These are phyloP conservation scores for Pogonophryne albipinna DNA, from an alignment of 2,797 vertebrate genomes.

Conservation along the genomic window DNA sequence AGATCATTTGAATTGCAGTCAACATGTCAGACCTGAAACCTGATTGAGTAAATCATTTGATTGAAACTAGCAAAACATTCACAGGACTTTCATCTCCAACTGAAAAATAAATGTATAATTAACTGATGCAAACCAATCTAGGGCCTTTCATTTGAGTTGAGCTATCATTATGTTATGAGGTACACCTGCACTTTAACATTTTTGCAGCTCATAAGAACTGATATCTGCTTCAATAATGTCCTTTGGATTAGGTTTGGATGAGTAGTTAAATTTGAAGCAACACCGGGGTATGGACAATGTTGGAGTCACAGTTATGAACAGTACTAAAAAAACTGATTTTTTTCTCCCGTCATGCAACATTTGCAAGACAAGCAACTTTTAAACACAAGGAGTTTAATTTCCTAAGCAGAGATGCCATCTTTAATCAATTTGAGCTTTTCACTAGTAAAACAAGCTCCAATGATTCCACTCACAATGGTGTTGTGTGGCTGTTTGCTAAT, in stretches of 20 bases:
- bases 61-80: too few relatives aligned
- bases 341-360: not conserved
- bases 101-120: not conserved
- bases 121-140: not conserved
- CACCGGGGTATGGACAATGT: not conserved
- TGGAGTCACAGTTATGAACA: not conserved
- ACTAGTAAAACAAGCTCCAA: constrained; percentile 3
- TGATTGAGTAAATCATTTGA: too few relatives aligned
- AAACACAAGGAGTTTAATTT: not conserved
- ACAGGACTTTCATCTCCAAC: too few relatives aligned
- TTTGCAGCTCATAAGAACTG: not conserved
- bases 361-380: not conserved
- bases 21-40: too few relatives aligned
- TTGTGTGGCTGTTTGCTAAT: constrained; percentile 24
- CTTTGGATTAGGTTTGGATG: not conserved
- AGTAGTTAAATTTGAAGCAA: not conserved
- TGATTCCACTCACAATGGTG: not conserved
- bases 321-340: not conserved
- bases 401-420: not conserved
- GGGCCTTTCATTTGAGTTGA: not conserved
- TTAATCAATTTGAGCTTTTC: not conserved
- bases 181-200: too few relatives aligned
- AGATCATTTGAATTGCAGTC: too few relatives aligned
- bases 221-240: not conserved
- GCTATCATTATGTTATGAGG: not conserved